These are phyloP conservation scores for Lumbricus terrestris DNA, from an alignment of 2,888 invertebrate species.

Conservation along the genomic window DNA sequence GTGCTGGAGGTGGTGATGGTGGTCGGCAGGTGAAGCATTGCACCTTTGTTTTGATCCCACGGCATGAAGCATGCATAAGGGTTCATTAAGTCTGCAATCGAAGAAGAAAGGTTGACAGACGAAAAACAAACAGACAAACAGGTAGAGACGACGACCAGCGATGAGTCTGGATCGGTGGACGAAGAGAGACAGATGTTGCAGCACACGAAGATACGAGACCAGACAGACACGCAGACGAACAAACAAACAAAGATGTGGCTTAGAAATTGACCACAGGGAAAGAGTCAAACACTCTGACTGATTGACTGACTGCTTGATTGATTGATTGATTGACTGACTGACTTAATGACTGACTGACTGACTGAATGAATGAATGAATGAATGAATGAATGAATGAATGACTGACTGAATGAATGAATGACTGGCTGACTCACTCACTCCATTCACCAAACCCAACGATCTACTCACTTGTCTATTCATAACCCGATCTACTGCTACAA, in stretches of 20 bases:
- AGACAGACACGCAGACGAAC: not conserved
- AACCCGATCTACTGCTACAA: too few species aligned
- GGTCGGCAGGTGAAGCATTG: not conserved
- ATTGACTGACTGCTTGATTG: not conserved
- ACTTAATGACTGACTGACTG: not conserved
- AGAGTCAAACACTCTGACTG: not conserved
- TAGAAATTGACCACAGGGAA: not conserved
- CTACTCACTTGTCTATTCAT: too few species aligned
- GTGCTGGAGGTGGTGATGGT: not conserved
- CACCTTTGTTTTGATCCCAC: not conserved
- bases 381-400: too few species aligned
- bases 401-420: too few species aligned
- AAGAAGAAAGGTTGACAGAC: not conserved
- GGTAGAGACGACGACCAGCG: not conserved
- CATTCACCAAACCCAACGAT: too few species aligned
- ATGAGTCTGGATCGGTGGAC: not conserved
- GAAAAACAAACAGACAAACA: not conserved
- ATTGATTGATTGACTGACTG: not conserved
- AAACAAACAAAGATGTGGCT: too few species aligned
- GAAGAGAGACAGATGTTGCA: not conserved
- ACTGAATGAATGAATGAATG: not conserved
- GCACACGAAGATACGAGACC: not conserved
- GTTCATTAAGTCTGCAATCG: not conserved
- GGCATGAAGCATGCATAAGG: not conserved
- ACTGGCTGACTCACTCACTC: not conserved